Evolutionary conservation across 1,140 invertebrate genomes (phyloP).

Genomic region (Ostrea denselamellosa): DNA sequence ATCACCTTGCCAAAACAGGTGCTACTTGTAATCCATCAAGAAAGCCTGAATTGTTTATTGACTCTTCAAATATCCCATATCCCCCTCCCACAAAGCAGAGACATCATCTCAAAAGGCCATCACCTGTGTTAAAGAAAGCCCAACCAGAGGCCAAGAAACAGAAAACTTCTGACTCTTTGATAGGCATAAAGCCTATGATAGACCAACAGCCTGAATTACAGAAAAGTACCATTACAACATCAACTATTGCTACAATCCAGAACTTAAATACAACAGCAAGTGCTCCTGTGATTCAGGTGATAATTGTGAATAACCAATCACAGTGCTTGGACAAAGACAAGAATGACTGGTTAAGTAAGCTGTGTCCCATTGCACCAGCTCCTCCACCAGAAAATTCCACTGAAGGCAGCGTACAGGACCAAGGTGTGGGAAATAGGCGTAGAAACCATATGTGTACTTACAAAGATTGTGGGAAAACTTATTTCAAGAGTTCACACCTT

Average conservation of each 20-base stretch:
- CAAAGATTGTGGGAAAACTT: constrained; percentile 93
- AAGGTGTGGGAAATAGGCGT: constrained; percentile 55
- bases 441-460: constrained; percentile 74
- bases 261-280: constrained; percentile 17
- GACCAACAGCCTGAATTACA: neutral
- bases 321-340: constrained; percentile 2
- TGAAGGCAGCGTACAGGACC: constrained; percentile 44
- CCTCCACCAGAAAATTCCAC: constrained; percentile 48
- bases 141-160: neutral
- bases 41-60: neutral
- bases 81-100: neutral
- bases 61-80: constrained; percentile 18
- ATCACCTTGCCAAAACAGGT: constrained; percentile 9
- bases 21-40: constrained; percentile 17
- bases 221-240: neutral
- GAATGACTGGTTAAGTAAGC: constrained; percentile 58
- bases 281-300: constrained; percentile 10
- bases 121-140: neutral
- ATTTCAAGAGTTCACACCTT: constrained; percentile 97
- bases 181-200: constrained; percentile 10
- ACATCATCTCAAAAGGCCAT: neutral
- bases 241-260: constrained; percentile 11
- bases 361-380: constrained; percentile 71
- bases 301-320: constrained; percentile 25
- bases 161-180: constrained; percentile 12